These are phyloP conservation scores for Enteromius unitaeniatus DNA, from an alignment of 2,797 vertebrate genomes.

Conservation along the genomic window DNA sequence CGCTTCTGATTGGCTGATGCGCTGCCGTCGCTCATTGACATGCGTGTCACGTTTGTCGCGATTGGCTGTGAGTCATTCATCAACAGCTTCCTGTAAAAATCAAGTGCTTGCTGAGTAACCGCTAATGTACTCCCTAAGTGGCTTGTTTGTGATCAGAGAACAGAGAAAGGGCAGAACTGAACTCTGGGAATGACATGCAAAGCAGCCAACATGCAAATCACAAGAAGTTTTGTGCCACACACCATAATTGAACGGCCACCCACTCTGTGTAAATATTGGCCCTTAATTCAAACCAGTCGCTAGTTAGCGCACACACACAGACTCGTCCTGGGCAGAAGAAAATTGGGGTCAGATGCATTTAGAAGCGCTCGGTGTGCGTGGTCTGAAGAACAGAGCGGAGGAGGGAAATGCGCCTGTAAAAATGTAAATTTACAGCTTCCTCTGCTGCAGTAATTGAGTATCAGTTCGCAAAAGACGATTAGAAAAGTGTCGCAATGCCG, in stretches of 20 bases:
- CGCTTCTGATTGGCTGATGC: not conserved
- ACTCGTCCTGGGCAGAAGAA: constrained; percentile 13
- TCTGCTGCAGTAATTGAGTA: constrained; percentile 29
- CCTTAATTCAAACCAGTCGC: constrained; percentile 13
- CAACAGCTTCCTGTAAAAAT: not conserved
- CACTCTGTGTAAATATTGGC: constrained; percentile 33
- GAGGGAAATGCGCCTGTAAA: constrained; percentile 7
- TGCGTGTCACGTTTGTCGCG: not conserved
- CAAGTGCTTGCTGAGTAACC: not conserved
- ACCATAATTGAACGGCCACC: constrained; percentile 19
- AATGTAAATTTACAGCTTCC: constrained; percentile 28
- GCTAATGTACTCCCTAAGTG: not conserved
- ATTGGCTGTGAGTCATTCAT: constrained; percentile 26
- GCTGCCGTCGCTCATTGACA: not conserved
- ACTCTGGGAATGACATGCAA: constrained; percentile 47
- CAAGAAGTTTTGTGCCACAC: not conserved
- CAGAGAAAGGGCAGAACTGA: constrained; percentile 22
- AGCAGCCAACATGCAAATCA: constrained; percentile 51
- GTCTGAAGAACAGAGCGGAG: not conserved
- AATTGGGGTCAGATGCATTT: constrained; percentile 42
- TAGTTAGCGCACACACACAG: not conserved
- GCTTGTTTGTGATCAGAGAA: not conserved
- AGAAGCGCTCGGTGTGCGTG: not conserved
- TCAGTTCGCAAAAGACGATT: not conserved
- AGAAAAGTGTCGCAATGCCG: not conserved